These are phyloP conservation scores for Callaeas wilsoni DNA, from an alignment of 2,113 vertebrate species.

Conservation along the genomic window DNA sequence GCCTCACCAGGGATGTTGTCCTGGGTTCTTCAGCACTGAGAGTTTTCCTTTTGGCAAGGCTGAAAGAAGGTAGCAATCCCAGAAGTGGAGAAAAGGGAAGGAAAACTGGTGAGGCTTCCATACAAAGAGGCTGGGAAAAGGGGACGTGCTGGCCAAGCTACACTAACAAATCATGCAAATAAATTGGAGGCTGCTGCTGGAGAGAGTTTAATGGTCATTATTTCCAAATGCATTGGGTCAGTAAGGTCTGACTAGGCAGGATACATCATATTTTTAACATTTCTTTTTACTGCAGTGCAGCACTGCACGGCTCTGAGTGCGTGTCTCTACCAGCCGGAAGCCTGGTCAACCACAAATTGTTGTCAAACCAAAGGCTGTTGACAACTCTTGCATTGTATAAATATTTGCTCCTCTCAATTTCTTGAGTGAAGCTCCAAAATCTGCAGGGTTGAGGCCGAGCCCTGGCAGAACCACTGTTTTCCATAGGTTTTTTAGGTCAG, in stretches of 20 bases:
- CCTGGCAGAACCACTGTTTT: not conserved
- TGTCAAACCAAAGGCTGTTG: not conserved
- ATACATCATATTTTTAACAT: not conserved
- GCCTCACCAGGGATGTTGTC: not conserved
- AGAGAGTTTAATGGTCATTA: not conserved
- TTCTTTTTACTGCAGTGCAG: not conserved
- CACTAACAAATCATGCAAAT: no score
- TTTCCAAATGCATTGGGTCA: not conserved
- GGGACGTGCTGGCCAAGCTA: not conserved
- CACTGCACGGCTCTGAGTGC: not conserved
- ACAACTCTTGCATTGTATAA: not conserved
- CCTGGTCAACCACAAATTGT: not conserved
- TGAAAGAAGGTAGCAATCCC: not conserved
- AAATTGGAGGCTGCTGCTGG: not conserved
- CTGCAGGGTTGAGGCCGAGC: not conserved
- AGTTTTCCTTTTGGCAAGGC: not conserved
- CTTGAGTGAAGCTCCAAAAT: not conserved
- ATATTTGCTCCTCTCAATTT: not conserved
- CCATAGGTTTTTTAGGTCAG: not conserved
- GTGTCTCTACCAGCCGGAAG: not conserved
- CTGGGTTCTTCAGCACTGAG: not conserved
- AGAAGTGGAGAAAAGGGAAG: not conserved
- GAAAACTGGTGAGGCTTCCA: not conserved
- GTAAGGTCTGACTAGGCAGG: not conserved
- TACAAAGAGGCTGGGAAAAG: not conserved